Conservation (phyloP, 1,140 invertebrate species). For the Bombus polaris region DNA sequence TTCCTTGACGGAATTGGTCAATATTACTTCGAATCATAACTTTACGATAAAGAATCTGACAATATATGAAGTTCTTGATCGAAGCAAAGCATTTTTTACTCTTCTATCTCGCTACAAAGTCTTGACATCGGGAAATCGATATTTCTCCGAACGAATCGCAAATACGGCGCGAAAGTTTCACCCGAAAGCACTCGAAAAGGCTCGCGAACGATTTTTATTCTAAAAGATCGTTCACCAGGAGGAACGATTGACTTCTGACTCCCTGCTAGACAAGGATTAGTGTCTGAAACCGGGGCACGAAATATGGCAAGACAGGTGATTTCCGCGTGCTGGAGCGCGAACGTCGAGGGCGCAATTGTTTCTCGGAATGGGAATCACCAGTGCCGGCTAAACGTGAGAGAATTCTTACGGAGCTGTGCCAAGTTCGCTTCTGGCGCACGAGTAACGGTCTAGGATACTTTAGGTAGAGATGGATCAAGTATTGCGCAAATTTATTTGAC, state of each 20-base stretch:
- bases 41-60: not conserved
- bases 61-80: not conserved
- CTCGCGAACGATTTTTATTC: not conserved
- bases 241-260: not conserved
- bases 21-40: not conserved
- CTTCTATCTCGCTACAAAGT: not conserved
- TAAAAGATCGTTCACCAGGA: not conserved
- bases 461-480: not conserved
- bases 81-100: not conserved
- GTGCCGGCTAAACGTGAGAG: constrained; percentile 67
- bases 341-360: constrained; percentile 54
- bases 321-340: constrained; percentile 49
- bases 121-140: not conserved
- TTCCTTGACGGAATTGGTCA: not conserved
- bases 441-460: constrained; percentile 36
- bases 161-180: not conserved
- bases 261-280: constrained; percentile 10
- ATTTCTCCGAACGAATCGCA: not conserved
- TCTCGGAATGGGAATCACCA: constrained; percentile 72
- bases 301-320: constrained; percentile 60
- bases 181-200: not conserved
- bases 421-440: constrained; percentile 1
- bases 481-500: not conserved
- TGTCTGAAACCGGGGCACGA: constrained; percentile 11
- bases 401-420: constrained; percentile 62